Evolutionary conservation across 2,113 vertebrate species (phyloP), one percentile per base, ranked within the genome.

Genomic region (Paradoxurus hermaphroditus): DNA sequence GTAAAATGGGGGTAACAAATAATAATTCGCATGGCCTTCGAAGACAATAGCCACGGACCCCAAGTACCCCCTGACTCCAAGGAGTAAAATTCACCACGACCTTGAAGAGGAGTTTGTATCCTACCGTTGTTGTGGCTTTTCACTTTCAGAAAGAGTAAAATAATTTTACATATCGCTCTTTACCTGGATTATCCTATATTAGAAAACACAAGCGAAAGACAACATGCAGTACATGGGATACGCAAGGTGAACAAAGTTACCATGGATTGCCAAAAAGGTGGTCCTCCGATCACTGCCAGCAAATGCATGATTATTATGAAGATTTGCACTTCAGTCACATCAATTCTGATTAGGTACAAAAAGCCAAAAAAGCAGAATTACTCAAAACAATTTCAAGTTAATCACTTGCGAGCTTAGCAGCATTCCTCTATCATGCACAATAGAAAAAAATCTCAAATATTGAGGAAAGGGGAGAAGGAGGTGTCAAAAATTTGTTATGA

Each of bases 281-380:
- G 99, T 99, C 99, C 99, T 99, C 99, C 99, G 98, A 99, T 99
- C 97, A 99, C 99, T 98, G 99, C 99, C 99, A 99, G 99, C 98
- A 99, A 99, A 99, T 99, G 99, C 99, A 99, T 99, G 99, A 99
- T 98, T 98, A 99, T 99, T 98, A 99, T 99, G 99, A 99, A 99
- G 99, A 99, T 99, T 99, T 99, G 99, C 97, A 99, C 99, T 99
- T 99, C 99, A 98, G 99, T 99, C 99, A 99, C 99, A 99, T 99
- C 99, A 99, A 99, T 99, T 99, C 99, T 99, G 99, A 99, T 99
- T 98, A 99, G 98, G 98, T 98, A 98, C 96, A 99, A 98, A 99
- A 98, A 99, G 98, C 98, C 98, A 98, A 98, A 96, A 97, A 98
- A 98, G 98, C 98, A 99, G 83, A 98, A 98, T 99, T 99, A 99